Evolutionary conservation across 1,140 invertebrate species (phyloP).

Genomic region (Platyscapa corneri): DNA sequence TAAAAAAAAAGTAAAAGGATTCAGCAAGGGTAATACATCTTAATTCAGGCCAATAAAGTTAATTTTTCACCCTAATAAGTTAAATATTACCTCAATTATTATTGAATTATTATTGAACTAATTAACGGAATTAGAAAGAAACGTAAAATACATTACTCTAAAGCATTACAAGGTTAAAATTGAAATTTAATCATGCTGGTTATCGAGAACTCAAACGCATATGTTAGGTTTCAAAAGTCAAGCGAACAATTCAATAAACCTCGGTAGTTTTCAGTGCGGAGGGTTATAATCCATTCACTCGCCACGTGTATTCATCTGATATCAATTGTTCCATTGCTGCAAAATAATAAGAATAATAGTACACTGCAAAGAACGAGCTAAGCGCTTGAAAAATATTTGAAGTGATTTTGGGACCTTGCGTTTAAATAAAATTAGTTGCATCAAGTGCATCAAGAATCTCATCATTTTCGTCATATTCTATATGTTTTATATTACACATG

Average conservation of each 20-base stretch:
- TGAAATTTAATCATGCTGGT: conserved; percentile 15
- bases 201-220: conserved; percentile 18
- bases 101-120: too few relatives aligned
- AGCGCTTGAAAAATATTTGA: too few relatives aligned
- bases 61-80: too few relatives aligned
- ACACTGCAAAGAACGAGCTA: not conserved
- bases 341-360: conserved; percentile 66
- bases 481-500: conserved; percentile 36
- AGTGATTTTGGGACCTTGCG: not conserved
- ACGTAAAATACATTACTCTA: too few relatives aligned
- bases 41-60: too few relatives aligned
- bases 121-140: too few relatives aligned
- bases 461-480: not conserved
- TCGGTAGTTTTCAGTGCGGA: conserved; percentile 29
- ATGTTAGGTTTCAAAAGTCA: conserved; percentile 14
- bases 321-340: conserved; percentile 56
- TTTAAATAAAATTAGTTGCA: not conserved
- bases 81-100: too few relatives aligned
- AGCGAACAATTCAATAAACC: conserved; percentile 48
- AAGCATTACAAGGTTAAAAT: too few relatives aligned
- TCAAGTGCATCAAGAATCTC: too few relatives aligned
- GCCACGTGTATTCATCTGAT: conserved; percentile 47
- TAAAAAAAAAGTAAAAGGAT: too few relatives aligned
- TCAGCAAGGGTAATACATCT: not conserved
- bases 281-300: conserved; percentile 51